Percentiles rank a stretch among this genome's conserved stretches.
Evolutionary conservation across 2,888 invertebrate species (phyloP).

Genomic region (Apamea monoglypha): DNA sequence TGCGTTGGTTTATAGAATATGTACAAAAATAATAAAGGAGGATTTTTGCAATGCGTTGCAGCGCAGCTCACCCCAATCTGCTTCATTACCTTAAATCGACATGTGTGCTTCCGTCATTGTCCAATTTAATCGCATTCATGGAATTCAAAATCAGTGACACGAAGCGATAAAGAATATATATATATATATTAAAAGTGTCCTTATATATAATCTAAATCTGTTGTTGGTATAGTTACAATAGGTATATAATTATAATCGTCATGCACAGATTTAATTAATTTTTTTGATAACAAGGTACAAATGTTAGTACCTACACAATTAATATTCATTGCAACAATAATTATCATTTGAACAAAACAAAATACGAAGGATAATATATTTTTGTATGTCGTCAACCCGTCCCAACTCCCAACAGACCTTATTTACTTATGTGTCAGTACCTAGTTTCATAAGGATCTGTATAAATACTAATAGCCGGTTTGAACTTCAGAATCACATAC

Average conservation of each 20-base stretch:
- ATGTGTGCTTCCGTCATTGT: constrained; percentile 13
- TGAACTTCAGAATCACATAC: not conserved
- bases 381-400: no score
- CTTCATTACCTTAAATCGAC: constrained; percentile 1
- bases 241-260: constrained; percentile 15
- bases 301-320: not conserved
- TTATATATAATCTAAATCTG: constrained; percentile 39
- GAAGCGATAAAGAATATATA: constrained; percentile 36
- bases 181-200: constrained; percentile 11
- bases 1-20: not conserved
- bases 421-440: not conserved
- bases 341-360: not conserved
- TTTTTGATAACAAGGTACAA: constrained; percentile 24
- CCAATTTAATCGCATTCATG: constrained; percentile 39
- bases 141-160: constrained; percentile 41
- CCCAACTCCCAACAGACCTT: not conserved
- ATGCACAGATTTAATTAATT: constrained; percentile 16
- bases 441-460: not conserved
- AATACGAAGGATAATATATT: not conserved
- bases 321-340: not conserved
- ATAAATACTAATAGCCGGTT: not conserved
- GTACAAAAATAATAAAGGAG: not conserved
- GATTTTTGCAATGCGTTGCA: not conserved
- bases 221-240: constrained; percentile 17
- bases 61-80: not conserved